A percentile compares a stretch with the other conserved stretches of the same genome.
Conservation (phyloP, 2,888 invertebrate species). For the Amaurobius ferox region DNA sequence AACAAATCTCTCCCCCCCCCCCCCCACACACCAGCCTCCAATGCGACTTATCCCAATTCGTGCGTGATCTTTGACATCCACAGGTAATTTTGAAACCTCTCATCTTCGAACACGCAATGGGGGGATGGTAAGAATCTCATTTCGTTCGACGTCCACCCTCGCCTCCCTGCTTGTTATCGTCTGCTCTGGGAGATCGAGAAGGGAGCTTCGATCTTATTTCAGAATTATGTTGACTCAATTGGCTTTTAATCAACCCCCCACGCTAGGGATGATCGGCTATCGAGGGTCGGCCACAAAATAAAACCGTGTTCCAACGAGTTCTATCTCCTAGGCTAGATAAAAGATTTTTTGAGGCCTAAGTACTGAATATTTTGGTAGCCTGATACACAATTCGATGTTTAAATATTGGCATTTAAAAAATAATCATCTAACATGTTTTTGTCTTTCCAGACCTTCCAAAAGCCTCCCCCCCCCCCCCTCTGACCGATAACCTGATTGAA, state of each 20-base stretch:
- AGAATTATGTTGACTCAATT: conserved; percentile 68
- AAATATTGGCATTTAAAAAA: no score
- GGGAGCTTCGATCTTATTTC: conserved; percentile 37
- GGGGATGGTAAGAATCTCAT: conserved; percentile 31
- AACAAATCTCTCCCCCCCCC: background rate
- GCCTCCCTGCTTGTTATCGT: conserved; percentile 35
- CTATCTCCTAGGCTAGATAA: no score
- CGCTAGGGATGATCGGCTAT: conserved; percentile 15
- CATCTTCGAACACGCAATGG: background rate
- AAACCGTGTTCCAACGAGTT: no score
- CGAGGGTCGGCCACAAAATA: background rate
- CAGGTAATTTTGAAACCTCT: background rate
- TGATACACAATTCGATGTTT: no score
- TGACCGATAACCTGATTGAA: no score
- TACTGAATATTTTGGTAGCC: no score
- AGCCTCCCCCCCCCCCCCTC: no score
- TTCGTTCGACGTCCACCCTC: conserved; percentile 12
- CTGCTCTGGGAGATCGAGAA: conserved; percentile 28
- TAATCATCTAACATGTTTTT: no score
- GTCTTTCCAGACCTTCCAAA: no score
- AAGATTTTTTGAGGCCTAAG: no score
- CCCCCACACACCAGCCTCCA: background rate
- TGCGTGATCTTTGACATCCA: background rate
- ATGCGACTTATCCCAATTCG: background rate
- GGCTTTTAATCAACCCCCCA: conserved; percentile 65